phyloP scores from a whole-genome alignment of 1,140 invertebrate genomes.

The Oncopodura yosiiana region DNA sequence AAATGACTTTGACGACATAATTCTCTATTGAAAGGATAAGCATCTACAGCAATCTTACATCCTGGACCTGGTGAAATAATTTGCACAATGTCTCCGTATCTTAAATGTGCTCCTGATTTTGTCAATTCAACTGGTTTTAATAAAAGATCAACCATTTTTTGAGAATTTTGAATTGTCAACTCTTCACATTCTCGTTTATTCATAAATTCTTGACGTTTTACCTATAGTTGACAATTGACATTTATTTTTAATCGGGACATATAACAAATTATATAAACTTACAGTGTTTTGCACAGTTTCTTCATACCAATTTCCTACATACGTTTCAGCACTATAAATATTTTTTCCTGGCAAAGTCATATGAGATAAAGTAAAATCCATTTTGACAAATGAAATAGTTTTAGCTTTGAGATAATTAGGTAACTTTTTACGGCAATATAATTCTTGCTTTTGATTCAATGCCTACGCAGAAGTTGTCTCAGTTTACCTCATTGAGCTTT shows the following conservation, averaged over 20 bases:
- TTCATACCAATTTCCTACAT: conserved; percentile 33
- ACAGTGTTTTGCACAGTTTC: conserved; percentile 30
- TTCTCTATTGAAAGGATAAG: conserved; percentile 26
- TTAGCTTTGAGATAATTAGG: too few relatives aligned
- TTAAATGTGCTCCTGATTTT: conserved; percentile 1
- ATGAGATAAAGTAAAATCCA: too few relatives aligned
- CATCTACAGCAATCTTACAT: conserved; percentile 15
- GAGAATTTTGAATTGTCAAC: conserved; percentile 26
- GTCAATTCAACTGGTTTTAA: conserved; percentile 24
- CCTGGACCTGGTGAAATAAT: conserved; percentile 29
- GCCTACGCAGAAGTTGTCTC: too few relatives aligned
- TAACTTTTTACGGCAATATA: too few relatives aligned
- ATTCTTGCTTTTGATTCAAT: too few relatives aligned
- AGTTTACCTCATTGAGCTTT: too few relatives aligned
- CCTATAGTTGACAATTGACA: conserved; percentile 1
- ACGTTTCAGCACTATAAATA: conserved; percentile 27
- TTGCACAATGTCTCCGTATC: conserved; percentile 31
- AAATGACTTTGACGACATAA: conserved; percentile 19
- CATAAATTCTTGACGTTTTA: conserved; percentile 24
- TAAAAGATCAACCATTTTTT: conserved; percentile 29
- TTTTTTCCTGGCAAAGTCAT: conserved; percentile 15
- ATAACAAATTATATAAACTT: not conserved
- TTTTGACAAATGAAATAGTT: too few relatives aligned
- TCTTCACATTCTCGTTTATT: conserved; percentile 30
- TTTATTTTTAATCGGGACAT: not conserved